Evolutionary conservation across 2,888 invertebrate species (phyloP), one percentile per base, ranked within the genome.

Genomic region (Hedychridium roseum): DNA sequence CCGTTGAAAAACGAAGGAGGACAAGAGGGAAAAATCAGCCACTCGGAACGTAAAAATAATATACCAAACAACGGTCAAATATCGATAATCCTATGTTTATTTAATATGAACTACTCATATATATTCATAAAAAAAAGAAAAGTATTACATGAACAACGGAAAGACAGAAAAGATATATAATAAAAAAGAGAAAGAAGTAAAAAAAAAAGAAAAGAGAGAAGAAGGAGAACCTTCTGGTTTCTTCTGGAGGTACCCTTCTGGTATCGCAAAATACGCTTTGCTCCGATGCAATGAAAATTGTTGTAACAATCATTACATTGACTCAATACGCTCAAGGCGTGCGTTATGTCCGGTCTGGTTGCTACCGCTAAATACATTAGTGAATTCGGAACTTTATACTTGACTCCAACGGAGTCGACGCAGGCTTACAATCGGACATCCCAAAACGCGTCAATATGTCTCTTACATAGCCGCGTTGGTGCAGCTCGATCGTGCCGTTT

Each of bases 361-460:
- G 31, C 11, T 7, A 31, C 31, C 6, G 11, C 14, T 11, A 31
- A 12, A 11, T 31, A 31, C 31, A 31, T 12, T 11, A 31, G n/a
- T 12, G 14, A 5, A 12, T 11, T 11, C 5, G 5, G 5, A 50
- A 32, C 16, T 40, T 47, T 28, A 11, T 18, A 17, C 37, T 28
- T 3, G 42, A 23, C 20, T 47, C 42, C 34, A 41, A 20, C 5
- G 51, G 38, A 2, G 42, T 47, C 30, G 42, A 26, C 3, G 37
- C 46, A n/a, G 42, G 36, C 11, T 50, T 50, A 21, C 30, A 40
- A n/a, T 47, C 37, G n/a, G 14, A 15, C 42, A 47, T 42, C 1
- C 30, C 42, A 11, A 41, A 50, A 7, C 31, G 31, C 11, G 21
- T 18, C 6, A 50, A 26, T 9, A 41, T 26, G 26, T 47, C 27